phyloP scores from a whole-genome alignment of 30 jellyfish, hydroid and myxozoan species.

The Pseudorhiza aurosa region DNA sequence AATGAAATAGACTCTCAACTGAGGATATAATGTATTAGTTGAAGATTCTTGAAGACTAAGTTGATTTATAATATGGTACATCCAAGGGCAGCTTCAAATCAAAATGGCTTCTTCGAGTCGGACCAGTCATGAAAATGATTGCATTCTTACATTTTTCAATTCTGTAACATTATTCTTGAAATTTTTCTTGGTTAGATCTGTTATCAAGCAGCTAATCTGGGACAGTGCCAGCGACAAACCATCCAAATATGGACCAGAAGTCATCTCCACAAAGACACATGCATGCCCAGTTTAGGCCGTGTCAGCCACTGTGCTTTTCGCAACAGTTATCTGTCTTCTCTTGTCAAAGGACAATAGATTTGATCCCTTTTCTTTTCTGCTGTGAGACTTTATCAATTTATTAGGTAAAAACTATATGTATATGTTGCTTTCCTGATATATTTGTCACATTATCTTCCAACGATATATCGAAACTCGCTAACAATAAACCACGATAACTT shows the following conservation, averaged over 20 bases:
- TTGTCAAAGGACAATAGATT: neutral
- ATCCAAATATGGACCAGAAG: conserved; percentile 94
- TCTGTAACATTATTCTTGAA: conserved; percentile 85
- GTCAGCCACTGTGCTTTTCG: conserved; percentile 45
- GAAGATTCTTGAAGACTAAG: too few relatives aligned
- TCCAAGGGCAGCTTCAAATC: too few relatives aligned
- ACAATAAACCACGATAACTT: conserved; percentile 12
- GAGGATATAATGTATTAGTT: too few relatives aligned
- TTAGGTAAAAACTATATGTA: neutral
- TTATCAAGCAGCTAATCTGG: conserved; percentile 92
- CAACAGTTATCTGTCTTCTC: neutral
- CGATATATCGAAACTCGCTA: neutral
- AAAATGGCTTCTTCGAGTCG: neutral
- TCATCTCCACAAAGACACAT: conserved; percentile 83
- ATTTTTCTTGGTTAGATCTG: conserved; percentile 85
- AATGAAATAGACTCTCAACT: too few relatives aligned
- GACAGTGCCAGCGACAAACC: conserved; percentile 99
- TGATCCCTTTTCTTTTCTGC: neutral
- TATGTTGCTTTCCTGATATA: neutral
- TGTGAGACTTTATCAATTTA: too few relatives aligned
- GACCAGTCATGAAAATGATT: neutral
- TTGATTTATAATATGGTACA: too few relatives aligned
- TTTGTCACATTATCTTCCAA: neutral
- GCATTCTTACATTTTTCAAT: conserved; percentile 71
- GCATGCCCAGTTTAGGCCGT: conserved; percentile 80